Percentiles rank a stretch among this genome's conserved stretches.
phyloP scores from a whole-genome alignment of 2,888 invertebrate species.

The Hypolimnas misippus region DNA sequence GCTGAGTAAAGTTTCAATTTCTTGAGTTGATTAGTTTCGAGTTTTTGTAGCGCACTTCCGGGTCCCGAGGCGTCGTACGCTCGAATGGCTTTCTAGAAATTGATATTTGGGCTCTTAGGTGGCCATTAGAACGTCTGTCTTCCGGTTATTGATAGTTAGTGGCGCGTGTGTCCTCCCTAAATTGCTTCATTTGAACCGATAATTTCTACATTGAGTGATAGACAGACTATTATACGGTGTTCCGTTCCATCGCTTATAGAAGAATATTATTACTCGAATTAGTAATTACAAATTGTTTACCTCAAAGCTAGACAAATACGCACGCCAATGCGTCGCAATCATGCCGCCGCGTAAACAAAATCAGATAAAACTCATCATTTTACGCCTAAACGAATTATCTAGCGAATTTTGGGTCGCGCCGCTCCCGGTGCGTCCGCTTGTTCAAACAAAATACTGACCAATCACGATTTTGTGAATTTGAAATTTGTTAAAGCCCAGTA shows the following conservation, averaged over 20 bases:
- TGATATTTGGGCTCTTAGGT: slow-evolving; percentile 81
- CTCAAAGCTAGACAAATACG: slow-evolving; percentile 48
- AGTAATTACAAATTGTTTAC: slow-evolving; percentile 55
- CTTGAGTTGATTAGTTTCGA: slow-evolving; percentile 73
- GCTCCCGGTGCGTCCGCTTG: slow-evolving; percentile 66
- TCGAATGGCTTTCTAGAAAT: slow-evolving; percentile 74
- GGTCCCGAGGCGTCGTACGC: slow-evolving; percentile 70
- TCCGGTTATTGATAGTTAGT: slow-evolving; percentile 67
- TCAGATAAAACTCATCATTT: slow-evolving; percentile 75
- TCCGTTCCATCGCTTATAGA: slow-evolving; percentile 57
- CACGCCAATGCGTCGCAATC: slow-evolving; percentile 58
- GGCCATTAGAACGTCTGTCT: slow-evolving; percentile 79
- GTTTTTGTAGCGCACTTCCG: slow-evolving; percentile 80
- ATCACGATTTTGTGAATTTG: slow-evolving; percentile 83
- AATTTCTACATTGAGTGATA: slow-evolving; percentile 59
- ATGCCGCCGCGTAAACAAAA: slow-evolving; percentile 60
- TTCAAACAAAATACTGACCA: slow-evolving; percentile 81
- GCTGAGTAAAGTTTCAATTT: slow-evolving; percentile 70
- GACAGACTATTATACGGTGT: slow-evolving; percentile 52
- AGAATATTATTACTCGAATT: slow-evolving; percentile 50
- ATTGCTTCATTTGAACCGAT: slow-evolving; percentile 80
- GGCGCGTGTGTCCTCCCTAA: slow-evolving; percentile 69
- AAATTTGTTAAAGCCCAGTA: slow-evolving; percentile 82
- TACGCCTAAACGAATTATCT: slow-evolving; percentile 76
- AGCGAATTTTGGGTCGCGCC: slow-evolving; percentile 65